phyloP scores from a whole-genome alignment of 2,888 invertebrate genomes.

The Thera britannica region DNA sequence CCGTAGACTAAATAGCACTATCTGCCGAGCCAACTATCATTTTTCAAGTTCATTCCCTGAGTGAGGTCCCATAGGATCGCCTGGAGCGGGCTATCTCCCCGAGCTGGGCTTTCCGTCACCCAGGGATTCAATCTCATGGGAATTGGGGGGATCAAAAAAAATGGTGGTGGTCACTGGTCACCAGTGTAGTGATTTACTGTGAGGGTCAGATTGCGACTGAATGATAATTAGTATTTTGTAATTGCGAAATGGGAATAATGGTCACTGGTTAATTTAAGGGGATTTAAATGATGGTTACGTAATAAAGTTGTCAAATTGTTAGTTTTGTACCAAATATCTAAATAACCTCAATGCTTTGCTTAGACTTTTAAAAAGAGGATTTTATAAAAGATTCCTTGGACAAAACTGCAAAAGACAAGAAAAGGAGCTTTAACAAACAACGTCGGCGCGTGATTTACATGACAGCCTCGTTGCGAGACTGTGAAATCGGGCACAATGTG shows the following conservation, averaged over 20 bases:
- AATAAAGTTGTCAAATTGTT: no score
- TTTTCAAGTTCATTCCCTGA: slow-evolving; percentile 69
- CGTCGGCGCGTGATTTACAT: slow-evolving; percentile 60
- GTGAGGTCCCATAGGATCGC: slow-evolving; percentile 64
- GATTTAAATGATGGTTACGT: no score
- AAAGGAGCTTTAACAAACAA: slow-evolving; percentile 47
- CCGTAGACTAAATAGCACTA: slow-evolving; percentile 31
- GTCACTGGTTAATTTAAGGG: no score
- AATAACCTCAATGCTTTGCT: background rate
- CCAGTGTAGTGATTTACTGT: slow-evolving; percentile 36
- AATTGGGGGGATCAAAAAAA: slow-evolving; percentile 75
- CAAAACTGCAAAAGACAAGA: slow-evolving; percentile 19
- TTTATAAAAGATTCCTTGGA: slow-evolving; percentile 14
- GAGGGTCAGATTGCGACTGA: slow-evolving; percentile 13
- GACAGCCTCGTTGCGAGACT: slow-evolving; percentile 54
- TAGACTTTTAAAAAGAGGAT: background rate
- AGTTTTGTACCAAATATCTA: no score
- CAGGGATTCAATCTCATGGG: slow-evolving; percentile 84
- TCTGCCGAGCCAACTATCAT: slow-evolving; percentile 44
- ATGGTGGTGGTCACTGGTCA: slow-evolving; percentile 31
- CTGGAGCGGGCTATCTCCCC: slow-evolving; percentile 51
- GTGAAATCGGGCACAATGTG: slow-evolving; percentile 47
- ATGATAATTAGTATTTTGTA: slow-evolving; percentile 13
- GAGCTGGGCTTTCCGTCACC: slow-evolving; percentile 65
- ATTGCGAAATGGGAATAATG: background rate